phyloP scores from a whole-genome alignment of 2,113 vertebrate species.

The Campylorhamphus procurvoides region DNA sequence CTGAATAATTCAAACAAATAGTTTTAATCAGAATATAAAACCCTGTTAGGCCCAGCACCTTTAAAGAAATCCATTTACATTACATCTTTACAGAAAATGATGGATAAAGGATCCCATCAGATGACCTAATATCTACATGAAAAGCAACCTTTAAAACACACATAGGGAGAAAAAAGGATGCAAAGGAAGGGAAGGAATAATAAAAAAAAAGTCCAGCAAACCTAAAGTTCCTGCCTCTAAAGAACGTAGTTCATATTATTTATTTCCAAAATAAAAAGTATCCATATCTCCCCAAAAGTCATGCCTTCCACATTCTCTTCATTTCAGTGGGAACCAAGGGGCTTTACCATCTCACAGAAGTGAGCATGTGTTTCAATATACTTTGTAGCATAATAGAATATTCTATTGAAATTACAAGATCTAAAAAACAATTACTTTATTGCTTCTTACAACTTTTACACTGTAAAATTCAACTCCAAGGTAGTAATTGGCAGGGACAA shows the following conservation, averaged over 20 bases:
- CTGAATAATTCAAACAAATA: constrained; percentile 27
- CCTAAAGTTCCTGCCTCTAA: neutral
- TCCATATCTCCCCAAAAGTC: neutral
- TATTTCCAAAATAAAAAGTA: neutral
- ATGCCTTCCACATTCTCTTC: neutral
- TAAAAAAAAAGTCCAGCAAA: neutral
- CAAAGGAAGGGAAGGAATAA: neutral
- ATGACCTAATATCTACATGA: neutral
- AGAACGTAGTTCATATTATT: neutral
- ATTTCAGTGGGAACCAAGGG: neutral
- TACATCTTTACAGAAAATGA: neutral
- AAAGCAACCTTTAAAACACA: neutral
- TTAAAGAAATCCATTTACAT: neutral
- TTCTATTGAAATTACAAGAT: neutral
- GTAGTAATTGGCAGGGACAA: constrained; percentile 71
- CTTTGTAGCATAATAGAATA: neutral
- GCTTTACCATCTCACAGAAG: neutral
- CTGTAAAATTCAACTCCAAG: constrained; percentile 64
- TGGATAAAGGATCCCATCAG: neutral
- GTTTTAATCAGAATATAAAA: constrained; percentile 7
- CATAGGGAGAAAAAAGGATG: neutral
- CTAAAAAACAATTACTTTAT: constrained; percentile 56
- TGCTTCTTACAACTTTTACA: constrained; percentile 62
- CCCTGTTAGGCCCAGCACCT: neutral
- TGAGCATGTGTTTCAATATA: neutral